Evolutionary conservation across 2,888 invertebrate genomes (phyloP), one percentile per base, ranked within the genome.

Genomic region (Calliphora vomitoria): DNA sequence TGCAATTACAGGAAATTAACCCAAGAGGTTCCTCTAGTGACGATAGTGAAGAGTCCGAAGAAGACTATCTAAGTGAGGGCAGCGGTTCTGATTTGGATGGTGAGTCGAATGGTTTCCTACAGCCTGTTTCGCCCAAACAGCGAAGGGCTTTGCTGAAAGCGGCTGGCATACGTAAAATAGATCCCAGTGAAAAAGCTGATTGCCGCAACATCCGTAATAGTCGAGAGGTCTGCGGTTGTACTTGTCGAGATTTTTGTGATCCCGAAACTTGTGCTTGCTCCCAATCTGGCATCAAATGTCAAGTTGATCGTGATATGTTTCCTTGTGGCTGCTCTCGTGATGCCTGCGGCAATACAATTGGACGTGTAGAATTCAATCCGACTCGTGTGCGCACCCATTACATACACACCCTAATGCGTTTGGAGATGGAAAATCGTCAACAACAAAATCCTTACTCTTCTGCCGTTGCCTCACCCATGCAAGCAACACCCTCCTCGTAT

Each of bases 271-370:
- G 99, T 93, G 96, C 97, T 18, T 99, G 99, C 94, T 98, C 98
- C 93, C 96, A 97, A 92, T 97, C 97, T 64, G 98, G 98, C 87
- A 99, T 99, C 89, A 98, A 99, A 94, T 99, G 99, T 93, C 99
- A 99, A 95, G 99, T 99, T 79, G 99, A 99, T 94, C 95, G 99
- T 87, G 95, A 98, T 86, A 98, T 98, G 92, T 99, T 99, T 93
- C 99, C 99, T 0, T 99, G 99, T 93, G 98, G 99, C 13, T 99
- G 99, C 94, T 97, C 97, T 3, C 96, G 98, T 90, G 98, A 98
- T 91, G 98, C 98, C 69, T 99, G 99, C 94, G 97, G 96, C 86
- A 99, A 99, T 93, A 96, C 96, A 0, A 96, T 96, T 66, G 99
- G 99, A 5, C 95, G 99, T 88, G 97, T 99, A 89, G 99, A 99